Evolutionary conservation across 1,140 invertebrate genomes (phyloP), one percentile per base, ranked within the genome.

Genomic region (Anadara kagoshimensis): DNA sequence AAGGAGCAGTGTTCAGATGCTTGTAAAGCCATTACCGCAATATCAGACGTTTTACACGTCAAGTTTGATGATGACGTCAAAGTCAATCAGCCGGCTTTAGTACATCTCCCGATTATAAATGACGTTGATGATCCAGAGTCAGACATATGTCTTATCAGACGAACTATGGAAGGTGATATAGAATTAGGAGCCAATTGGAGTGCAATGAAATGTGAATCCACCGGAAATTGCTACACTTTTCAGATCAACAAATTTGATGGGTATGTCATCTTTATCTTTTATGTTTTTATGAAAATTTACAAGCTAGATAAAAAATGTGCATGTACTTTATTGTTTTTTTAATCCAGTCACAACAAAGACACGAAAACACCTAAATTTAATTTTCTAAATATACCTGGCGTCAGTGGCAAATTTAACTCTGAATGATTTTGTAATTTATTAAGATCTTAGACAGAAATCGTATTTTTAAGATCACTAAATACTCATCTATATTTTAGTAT

Each of bases 151-250:
- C 61, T 80, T n/a, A 78, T 80, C 71, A 62, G 68, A 44, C 61
- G 68, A 44, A 59, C 62, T 65, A 51, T 73, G 14, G 65, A 76
- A 24, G 79, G 76, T 0, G 68, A 75, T 20, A 41, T 78, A 11
- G 73, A 78, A 62, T 24, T 80, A 0, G 59, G 72, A 29, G 69
- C 62, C 16, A 65, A 72, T 29, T 29, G 47, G 18, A 75, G 69
- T 7, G 76, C 76, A 14, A 75, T 76, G 53, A 43, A 75, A 8
- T 80, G 79, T 69, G 76, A 77, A 47, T 78, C 79, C 4, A 61
- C 68, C 2, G 70, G 72, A 26, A 80, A 73, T 29, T 80, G 79
- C 41, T 80, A 80, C 45, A 80, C 79, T 16, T 80, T 80, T 54
- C 73, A 72, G 56, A 54, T 78, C 5, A 69, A 78, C 59, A 75